Evolutionary conservation across 2,797 vertebrate species (phyloP).

Genomic region (Helostoma temminkii): DNA sequence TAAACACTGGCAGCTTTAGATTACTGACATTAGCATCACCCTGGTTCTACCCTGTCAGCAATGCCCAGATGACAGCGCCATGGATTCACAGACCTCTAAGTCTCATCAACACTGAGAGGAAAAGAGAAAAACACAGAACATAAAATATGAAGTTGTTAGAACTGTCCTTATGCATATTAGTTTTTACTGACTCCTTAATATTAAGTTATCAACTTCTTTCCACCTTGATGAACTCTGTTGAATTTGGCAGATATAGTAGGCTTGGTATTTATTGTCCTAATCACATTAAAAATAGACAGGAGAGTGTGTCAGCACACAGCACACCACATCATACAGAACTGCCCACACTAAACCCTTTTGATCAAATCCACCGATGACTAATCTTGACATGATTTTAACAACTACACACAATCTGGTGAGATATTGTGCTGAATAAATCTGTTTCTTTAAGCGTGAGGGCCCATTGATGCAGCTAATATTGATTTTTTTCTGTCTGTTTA

Average conservation of each 20-base stretch:
- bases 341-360: constrained; percentile 10
- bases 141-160: not conserved
- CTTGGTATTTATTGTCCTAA: constrained; percentile 12
- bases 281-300: constrained; percentile 7
- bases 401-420: constrained; percentile 27
- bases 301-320: not conserved
- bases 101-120: constrained; percentile 14
- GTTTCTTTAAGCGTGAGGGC: constrained; percentile 44
- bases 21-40: constrained; percentile 46
- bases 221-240: constrained; percentile 9
- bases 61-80: constrained; percentile 27
- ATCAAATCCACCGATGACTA: constrained; percentile 41
- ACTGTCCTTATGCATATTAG: constrained; percentile 11
- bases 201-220: not conserved
- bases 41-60: constrained; percentile 61
- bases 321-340: not conserved
- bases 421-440: constrained; percentile 45
- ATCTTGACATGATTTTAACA: constrained; percentile 56
- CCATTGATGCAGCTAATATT: constrained; percentile 66
- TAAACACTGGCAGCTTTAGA: constrained; percentile 65
- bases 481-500: constrained; percentile 73
- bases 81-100: constrained; percentile 19
- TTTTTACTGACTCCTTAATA: constrained; percentile 11
- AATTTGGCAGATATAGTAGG: not conserved
- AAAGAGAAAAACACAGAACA: constrained; percentile 7